Evolutionary conservation across 2,888 invertebrate genomes (phyloP).

Genomic region (Phlogophora meticulosa): DNA sequence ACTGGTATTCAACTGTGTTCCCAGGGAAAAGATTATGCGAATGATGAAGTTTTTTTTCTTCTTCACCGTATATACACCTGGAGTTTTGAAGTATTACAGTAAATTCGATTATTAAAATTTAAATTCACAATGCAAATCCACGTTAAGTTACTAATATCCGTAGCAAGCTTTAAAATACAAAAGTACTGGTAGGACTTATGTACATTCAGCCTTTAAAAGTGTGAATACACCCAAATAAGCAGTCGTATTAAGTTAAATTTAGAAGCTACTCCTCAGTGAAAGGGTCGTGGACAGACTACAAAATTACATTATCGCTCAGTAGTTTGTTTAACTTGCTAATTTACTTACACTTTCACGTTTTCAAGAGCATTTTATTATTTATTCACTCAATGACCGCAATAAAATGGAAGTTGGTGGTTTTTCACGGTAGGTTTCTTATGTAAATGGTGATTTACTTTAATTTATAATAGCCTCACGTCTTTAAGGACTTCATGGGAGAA

Average conservation of each 20-base stretch:
- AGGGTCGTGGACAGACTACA: slow-evolving; percentile 66
- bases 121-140: too few relatives aligned
- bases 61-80: too few relatives aligned
- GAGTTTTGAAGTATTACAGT: too few relatives aligned
- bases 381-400: slow-evolving; percentile 56
- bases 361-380: slow-evolving; percentile 57
- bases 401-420: slow-evolving; percentile 32
- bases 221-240: slow-evolving; percentile 6
- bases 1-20: too few relatives aligned
- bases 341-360: slow-evolving; percentile 63
- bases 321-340: slow-evolving; percentile 64
- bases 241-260: slow-evolving; percentile 57
- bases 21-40: too few relatives aligned
- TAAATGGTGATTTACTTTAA: slow-evolving; percentile 20
- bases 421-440: slow-evolving; percentile 26
- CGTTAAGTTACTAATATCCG: too few relatives aligned
- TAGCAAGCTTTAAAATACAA: background rate
- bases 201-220: background rate
- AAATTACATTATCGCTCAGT: slow-evolving; percentile 70
- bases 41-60: too few relatives aligned
- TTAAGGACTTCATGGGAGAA: background rate
- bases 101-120: too few relatives aligned
- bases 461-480: background rate
- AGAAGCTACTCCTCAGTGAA: slow-evolving; percentile 63
- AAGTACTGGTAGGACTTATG: background rate